These are phyloP conservation scores for Temnothorax unifasciatus DNA, from an alignment of 2,888 invertebrate genomes.

Conservation along the genomic window DNA sequence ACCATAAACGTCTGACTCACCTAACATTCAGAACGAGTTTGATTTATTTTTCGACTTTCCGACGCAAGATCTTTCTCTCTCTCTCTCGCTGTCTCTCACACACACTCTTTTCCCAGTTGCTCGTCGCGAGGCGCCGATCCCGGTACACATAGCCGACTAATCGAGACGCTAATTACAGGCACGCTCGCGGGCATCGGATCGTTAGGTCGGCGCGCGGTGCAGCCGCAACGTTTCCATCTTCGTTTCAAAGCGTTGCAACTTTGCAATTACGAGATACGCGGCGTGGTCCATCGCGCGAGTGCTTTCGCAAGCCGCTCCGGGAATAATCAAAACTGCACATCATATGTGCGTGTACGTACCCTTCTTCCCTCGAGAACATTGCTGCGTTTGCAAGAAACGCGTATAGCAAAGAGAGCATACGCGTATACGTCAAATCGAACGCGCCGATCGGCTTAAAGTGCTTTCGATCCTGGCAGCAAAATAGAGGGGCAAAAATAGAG, in stretches of 20 bases:
- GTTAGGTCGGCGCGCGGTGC: slow-evolving; percentile 54
- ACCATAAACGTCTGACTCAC: background rate
- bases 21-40: background rate
- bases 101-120: background rate
- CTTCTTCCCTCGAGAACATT: slow-evolving; percentile 6
- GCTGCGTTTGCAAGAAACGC: background rate
- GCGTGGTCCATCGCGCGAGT: slow-evolving; percentile 19
- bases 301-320: slow-evolving; percentile 12
- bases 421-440: background rate
- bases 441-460: background rate
- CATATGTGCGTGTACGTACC: background rate
- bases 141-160: slow-evolving; percentile 58
- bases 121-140: slow-evolving; percentile 35
- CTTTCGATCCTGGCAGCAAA: background rate
- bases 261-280: slow-evolving; percentile 40
- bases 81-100: background rate
- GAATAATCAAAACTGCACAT: slow-evolving; percentile 49
- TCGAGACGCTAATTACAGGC: slow-evolving; percentile 66
- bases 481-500: background rate
- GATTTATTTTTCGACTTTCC: slow-evolving; percentile 60
- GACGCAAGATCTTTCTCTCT: background rate
- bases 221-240: slow-evolving; percentile 66
- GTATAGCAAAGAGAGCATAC: background rate
- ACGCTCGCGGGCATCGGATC: slow-evolving; percentile 63
- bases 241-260: slow-evolving; percentile 53